Evolutionary conservation across 2,113 vertebrate species (phyloP), one percentile per base, ranked within the genome.

Genomic region (Esox niger): DNA sequence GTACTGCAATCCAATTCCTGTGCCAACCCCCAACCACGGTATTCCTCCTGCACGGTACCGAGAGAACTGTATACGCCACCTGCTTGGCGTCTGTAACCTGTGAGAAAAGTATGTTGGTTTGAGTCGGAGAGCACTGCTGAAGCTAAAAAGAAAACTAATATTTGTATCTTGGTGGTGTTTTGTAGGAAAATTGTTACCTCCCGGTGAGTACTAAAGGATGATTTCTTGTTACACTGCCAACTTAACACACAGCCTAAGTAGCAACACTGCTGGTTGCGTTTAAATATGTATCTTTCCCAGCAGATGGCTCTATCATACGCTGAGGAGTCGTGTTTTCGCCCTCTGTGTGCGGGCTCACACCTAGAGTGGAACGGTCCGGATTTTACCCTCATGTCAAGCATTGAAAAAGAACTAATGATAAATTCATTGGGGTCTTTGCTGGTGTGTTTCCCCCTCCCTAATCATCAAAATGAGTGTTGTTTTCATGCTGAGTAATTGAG

Each of bases 201-300:
- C 31, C 25, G n/a, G 27, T 35, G 20, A 33, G 29, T 46, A 15
- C 43, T 64, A 46, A 63, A 60, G 70, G 55, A 33, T 52, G 33
- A 5, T n/a, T 32, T 43, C 9, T 0, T 9, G 11, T 2, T 25
- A 33, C 54, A 15, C 33, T 49, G 54, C 49, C 26, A 46, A 11
- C 66, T 27, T 52, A 61, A 46, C 60, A 59, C 38, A 56, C 35
- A 2, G 4, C 52, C 59, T 74, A 62, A 54, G 11, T 43, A 64
- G 69, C 62, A 21, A 52, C 49, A 71, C 58, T 33, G 17, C 59
- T 58, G 68, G 47, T 52, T 54, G 66, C 47, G 23, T 74, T 74
- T 75, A 62, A 80, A 79, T 76, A 38, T 74, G 64, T 69, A 68
- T 70, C 38, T 67, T 68, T 72, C 38, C 46, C 49, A n/a, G 11